Conservation (phyloP, 2,113 vertebrate species). For the Siphamia tubifer region DNA sequence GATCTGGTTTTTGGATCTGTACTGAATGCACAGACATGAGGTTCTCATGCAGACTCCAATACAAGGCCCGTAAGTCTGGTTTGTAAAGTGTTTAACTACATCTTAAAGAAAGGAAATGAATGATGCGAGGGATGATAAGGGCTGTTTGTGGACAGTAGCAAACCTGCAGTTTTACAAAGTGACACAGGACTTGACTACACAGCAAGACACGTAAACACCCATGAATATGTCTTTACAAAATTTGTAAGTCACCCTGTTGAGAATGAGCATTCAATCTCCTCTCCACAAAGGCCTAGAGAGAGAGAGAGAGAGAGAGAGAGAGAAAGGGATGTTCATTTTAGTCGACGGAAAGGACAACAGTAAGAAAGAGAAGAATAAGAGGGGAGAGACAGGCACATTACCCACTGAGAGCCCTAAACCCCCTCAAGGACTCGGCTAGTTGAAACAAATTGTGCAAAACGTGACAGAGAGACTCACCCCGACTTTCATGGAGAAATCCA, state of each 20-base stretch:
- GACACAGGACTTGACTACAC: too few relatives aligned
- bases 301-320: conserved; percentile 13
- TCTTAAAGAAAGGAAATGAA: too few relatives aligned
- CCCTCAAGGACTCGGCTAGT: conserved; percentile 74
- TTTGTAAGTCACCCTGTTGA: conserved; percentile 32
- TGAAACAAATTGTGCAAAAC: conserved; percentile 78
- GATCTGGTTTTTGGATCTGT: too few relatives aligned
- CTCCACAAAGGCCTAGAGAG: too few relatives aligned
- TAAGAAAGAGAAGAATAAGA: neutral
- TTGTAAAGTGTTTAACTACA: too few relatives aligned
- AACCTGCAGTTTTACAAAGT: neutral
- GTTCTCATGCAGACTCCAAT: too few relatives aligned
- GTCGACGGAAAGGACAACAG: conserved; percentile 40
- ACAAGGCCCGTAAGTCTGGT: too few relatives aligned
- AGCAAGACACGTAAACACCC: neutral
- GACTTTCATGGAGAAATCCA: conserved; percentile 72
- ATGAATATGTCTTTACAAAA: neutral
- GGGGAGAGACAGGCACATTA: conserved; percentile 57
- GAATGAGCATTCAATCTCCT: conserved; percentile 31
- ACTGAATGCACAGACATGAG: too few relatives aligned
- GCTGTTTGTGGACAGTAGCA: neutral
- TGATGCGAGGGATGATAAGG: neutral
- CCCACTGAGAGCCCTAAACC: conserved; percentile 63
- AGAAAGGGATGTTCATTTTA: conserved; percentile 48
- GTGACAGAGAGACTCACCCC: conserved; percentile 72